These are phyloP conservation scores for Triops cancriformis DNA, from an alignment of 1,140 invertebrate species.

Conservation along the genomic window DNA sequence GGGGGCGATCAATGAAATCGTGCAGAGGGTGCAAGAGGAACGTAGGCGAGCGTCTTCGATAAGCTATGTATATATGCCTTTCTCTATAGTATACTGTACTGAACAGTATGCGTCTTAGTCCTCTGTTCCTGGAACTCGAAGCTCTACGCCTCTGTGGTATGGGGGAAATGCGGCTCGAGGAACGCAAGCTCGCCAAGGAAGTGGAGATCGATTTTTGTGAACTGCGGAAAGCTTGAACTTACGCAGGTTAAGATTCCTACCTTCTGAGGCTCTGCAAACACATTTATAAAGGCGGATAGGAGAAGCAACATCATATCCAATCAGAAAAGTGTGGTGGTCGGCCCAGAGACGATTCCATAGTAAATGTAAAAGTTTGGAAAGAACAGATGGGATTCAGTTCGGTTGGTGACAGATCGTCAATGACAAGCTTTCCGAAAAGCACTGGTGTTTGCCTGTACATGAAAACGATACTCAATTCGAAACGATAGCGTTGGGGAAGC, in stretches of 20 bases:
- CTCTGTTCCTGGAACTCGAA: background rate
- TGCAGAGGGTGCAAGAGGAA: background rate
- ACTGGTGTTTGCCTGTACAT: background rate
- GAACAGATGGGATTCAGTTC: background rate
- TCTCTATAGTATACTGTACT: background rate
- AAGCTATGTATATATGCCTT: background rate
- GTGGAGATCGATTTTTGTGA: background rate
- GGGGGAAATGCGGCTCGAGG: background rate
- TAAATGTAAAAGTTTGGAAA: too few species aligned
- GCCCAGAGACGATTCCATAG: too few species aligned
- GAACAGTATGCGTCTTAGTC: background rate
- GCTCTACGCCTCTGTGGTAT: background rate
- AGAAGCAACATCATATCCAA: too few species aligned
- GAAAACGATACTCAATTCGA: background rate
- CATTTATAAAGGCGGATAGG: too few species aligned
- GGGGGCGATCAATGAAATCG: conserved; percentile 5
- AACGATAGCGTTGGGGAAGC: background rate
- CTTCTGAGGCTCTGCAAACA: background rate
- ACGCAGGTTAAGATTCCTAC: background rate
- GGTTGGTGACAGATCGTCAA: background rate
- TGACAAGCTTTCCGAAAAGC: background rate
- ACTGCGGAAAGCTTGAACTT: background rate
- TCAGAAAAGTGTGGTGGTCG: too few species aligned
- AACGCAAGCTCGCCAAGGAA: background rate
- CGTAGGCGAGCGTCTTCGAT: conserved; percentile 9